Base-by-base conservation (phyloP, 1,140 invertebrate genomes). In the Drosophila erecta region DNA sequence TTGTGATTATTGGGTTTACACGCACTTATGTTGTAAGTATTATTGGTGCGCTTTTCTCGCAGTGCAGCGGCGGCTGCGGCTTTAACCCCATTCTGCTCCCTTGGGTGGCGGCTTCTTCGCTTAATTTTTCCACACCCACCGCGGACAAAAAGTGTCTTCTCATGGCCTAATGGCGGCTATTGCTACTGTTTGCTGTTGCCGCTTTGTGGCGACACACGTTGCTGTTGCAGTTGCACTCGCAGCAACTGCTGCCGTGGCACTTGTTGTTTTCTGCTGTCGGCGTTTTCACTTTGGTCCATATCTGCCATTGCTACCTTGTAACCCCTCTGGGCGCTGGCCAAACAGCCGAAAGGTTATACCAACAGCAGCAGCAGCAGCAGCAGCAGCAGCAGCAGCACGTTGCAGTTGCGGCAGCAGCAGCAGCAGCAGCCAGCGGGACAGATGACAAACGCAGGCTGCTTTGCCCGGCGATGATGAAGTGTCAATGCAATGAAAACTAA, bases 401-500 rank as follows among this genome's bases (percentile, higher is more conserved):
- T 30, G 27, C 27, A 30, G 27, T 30, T 30, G 6, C 46, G 30
- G 14, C 61, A 62, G 15, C 53, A 64, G 24, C 37, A 33, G 7
- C 57, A 46, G 33, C 55, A 33, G 38, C 24, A 49, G 56, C 41
- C 54, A 61, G 69, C 55, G 64, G 64, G 83, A 78, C 60, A 73
- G 81, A 90, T 87, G 87, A 90, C 87, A 90, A 90, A 87, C 79
- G 83, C 89, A 74, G 72, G 81, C 72, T 70, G 76, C 65, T 67
- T 65, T 67, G 64, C 76, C 81, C 81, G 67, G 67, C 83, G 81
- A 87, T 90, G 90, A 91, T 91, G 90, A 79, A 91, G 90, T 91
- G 90, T 91, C 90, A 91, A 91, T 91, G 90, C 90, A 91, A 91
- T 91, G 90, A 91, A 91, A 91, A 91, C 87, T 91, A 91, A 91